These are phyloP conservation scores for Lerema accius DNA, from an alignment of 1,140 invertebrate species.

Conservation along the genomic window DNA sequence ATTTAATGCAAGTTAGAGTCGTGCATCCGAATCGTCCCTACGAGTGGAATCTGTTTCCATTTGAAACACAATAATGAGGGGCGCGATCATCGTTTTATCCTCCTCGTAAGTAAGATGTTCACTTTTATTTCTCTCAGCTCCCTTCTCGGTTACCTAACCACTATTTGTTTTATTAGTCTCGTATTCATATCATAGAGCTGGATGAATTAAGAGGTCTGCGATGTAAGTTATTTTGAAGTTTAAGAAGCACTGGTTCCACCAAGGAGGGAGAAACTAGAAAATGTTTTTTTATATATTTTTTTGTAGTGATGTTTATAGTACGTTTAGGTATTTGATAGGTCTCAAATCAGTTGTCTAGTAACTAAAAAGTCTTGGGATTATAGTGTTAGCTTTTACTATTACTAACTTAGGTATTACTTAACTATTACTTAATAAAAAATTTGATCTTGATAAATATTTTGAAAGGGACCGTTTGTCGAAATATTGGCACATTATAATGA, in stretches of 20 bases:
- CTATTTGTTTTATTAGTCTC: slow-evolving; percentile 17
- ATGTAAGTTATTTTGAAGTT: slow-evolving; percentile 17
- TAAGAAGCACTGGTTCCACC: slow-evolving; percentile 4
- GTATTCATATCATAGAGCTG: slow-evolving; percentile 28
- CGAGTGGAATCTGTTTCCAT: slow-evolving; percentile 35
- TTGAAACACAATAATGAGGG: slow-evolving; percentile 38
- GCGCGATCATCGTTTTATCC: slow-evolving; percentile 25
- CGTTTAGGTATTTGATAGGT: no score
- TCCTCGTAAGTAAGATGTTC: slow-evolving; percentile 30
- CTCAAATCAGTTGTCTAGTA: no score
- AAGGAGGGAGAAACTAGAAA: background rate
- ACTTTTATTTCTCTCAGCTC: slow-evolving; percentile 22
- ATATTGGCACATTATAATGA: no score
- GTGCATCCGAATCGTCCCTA: slow-evolving; percentile 4
- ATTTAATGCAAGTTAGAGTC: no score
- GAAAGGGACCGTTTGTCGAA: no score
- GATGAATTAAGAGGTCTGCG: slow-evolving; percentile 20
- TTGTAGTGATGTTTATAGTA: no score
- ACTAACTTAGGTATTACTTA: no score
- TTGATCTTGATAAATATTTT: no score
- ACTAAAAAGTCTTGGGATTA: no score
- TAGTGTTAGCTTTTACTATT: no score
- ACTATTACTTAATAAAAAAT: no score
- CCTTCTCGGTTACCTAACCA: slow-evolving; percentile 16
- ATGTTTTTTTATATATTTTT: no score